Evolutionary conservation across 2,113 vertebrate species (phyloP).

Genomic region (Entelurus aequoreus): DNA sequence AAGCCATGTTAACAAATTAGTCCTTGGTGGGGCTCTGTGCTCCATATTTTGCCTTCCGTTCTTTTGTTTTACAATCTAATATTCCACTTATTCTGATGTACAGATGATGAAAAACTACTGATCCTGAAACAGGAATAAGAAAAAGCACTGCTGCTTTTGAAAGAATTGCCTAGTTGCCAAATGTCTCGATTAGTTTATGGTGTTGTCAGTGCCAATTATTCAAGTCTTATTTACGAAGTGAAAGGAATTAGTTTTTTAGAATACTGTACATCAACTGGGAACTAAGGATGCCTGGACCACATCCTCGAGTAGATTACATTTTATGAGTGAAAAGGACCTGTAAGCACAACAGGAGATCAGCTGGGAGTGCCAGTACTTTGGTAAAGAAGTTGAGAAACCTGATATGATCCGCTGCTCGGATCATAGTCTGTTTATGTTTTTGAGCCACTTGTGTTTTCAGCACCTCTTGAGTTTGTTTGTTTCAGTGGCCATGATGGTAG

Average conservation of each 20-base stretch:
- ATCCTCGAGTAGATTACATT: constrained; percentile 2
- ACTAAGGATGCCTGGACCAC: neutral
- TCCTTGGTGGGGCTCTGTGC: too few species aligned
- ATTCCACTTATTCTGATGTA: neutral
- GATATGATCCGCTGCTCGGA: too few species aligned
- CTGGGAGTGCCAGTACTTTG: neutral
- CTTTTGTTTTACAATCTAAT: neutral
- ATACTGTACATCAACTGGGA: constrained; percentile 1
- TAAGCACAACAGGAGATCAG: neutral
- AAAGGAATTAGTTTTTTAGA: neutral
- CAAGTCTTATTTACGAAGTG: constrained; percentile 3
- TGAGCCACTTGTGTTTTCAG: too few species aligned
- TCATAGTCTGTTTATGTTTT: too few species aligned
- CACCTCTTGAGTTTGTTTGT: too few species aligned
- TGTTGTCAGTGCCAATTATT: neutral
- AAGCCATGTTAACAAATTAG: neutral
- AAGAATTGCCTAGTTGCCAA: neutral
- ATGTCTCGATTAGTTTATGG: neutral
- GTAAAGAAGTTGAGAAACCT: too few species aligned
- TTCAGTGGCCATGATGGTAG: too few species aligned
- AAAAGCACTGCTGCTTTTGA: neutral
- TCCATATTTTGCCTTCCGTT: neutral
- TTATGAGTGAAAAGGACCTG: constrained; percentile 5
- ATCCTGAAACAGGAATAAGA: constrained; percentile 1
- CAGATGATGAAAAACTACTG: constrained; percentile 3